A percentile compares a stretch with the other conserved stretches of the same genome.
Conservation (phyloP, 1,140 invertebrate species). For the Schmidtea mediterranea region DNA sequence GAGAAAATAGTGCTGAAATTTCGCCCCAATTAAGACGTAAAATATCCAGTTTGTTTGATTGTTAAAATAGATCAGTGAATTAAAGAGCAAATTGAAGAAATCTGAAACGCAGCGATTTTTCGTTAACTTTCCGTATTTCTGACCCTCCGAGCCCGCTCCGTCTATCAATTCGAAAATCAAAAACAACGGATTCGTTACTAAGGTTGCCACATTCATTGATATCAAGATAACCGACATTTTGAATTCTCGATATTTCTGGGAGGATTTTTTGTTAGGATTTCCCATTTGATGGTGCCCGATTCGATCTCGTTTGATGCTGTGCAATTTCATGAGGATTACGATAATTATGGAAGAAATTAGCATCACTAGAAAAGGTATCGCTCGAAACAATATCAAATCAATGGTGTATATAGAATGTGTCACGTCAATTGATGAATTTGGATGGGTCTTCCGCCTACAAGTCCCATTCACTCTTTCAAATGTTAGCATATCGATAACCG, state of each 20-base stretch:
- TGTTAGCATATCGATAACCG: not conserved
- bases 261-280: not conserved
- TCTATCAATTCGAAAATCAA: conserved; percentile 2
- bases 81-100: not conserved
- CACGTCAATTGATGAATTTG: not conserved
- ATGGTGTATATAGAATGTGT: not conserved
- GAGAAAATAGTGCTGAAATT: not conserved
- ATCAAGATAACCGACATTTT: not conserved
- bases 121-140: not conserved
- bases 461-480: not conserved
- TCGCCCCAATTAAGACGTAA: not conserved
- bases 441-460: not conserved
- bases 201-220: not conserved
- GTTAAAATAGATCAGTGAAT: conserved; percentile 1
- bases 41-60: conserved; percentile 5
- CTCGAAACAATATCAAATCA: conserved; percentile 1
- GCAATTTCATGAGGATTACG: not conserved
- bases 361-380: not conserved
- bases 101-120: not conserved
- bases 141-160: not conserved
- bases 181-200: conserved; percentile 5
- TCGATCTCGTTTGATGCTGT: not conserved
- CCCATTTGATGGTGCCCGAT: not conserved
- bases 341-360: not conserved
- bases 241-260: not conserved